Evolutionary conservation across 53 echinoderm and acorn worm genomes (phyloP).

Genomic region (Holothuria leucospilota): DNA sequence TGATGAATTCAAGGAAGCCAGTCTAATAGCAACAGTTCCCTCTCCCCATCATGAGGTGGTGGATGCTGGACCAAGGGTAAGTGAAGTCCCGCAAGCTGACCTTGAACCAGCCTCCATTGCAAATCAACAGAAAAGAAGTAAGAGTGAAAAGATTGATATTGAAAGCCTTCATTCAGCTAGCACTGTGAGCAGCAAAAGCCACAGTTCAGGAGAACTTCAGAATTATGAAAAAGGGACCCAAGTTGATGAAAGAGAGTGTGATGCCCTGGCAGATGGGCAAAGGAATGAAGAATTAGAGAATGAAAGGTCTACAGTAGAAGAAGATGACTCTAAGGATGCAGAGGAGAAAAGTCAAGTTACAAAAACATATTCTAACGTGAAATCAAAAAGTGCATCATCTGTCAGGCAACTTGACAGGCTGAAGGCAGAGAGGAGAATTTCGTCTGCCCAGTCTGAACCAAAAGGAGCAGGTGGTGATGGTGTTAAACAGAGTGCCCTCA

Average conservation of each 20-base stretch:
- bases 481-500: background rate
- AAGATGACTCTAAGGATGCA: background rate
- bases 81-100: background rate
- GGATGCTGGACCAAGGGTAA: background rate
- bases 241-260: background rate
- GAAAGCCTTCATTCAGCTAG: conserved; percentile 2
- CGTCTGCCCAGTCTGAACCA: background rate
- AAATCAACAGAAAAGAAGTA: background rate
- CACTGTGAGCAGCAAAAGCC: background rate
- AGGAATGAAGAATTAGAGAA: background rate
- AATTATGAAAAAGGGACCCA: background rate
- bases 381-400: conserved; percentile 1
- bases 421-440: background rate
- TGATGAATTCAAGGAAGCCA: conserved; percentile 61
- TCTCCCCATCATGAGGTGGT: background rate
- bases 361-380: background rate
- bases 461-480: background rate
- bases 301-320: no score
- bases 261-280: background rate
- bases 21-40: conserved; percentile 18
- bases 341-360: background rate
- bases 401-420: background rate
- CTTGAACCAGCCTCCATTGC: background rate
- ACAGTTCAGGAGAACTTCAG: background rate
- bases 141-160: background rate